Base-by-base conservation (phyloP, 2,888 invertebrate species). In the Fissipunctia ypsillon region DNA sequence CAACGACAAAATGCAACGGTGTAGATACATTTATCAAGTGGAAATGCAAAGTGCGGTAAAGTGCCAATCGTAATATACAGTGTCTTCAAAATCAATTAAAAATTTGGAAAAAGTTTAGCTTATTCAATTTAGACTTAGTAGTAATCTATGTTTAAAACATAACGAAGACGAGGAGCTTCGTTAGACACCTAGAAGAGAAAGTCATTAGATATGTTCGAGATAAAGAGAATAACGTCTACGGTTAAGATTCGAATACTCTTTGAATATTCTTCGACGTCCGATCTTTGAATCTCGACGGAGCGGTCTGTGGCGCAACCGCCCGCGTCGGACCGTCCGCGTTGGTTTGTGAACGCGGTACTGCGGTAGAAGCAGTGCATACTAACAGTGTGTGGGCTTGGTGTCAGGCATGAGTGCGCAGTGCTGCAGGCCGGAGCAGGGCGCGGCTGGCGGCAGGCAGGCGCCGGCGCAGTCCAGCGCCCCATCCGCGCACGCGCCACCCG, bases 341-440 rank as follows among this genome's bases (percentile, higher is more conserved):
- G 65, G 50, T 31, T 22, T 6, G 16, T 25, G 31, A 56, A 10
- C 52, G 75, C 43, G n/a, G 48, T 19, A 31, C 65, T 66, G 48
- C 68, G 75, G 41, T 73, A 84, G 77, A 73, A 81, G 81, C 76
- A 69, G 85, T 87, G 91, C 88, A 92, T 95, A 98, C 98, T 98
- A 97, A 98, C 98, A 98, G 96, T 98, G 97, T 54, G 86, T 83
- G 96, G 96, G 90, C 67, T 85, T 85, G 97, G 92, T 98, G 98
- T 86, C 97, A 97, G 88, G 97, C 96, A 89, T 86, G 86, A 87
- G 87, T 68, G 99, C 99, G 96, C 99, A 99, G 96, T 99, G 95
- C 87, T 90, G 93, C 88, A 95, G 94, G 83, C 90, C 91, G 81
- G 95, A 94, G 94, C 95, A 95, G 78, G 93, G 92, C 87, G 95